Evolutionary conservation across 2,113 vertebrate species (phyloP), one percentile per base, ranked within the genome.

Genomic region (Hymenochirus boettgeri): DNA sequence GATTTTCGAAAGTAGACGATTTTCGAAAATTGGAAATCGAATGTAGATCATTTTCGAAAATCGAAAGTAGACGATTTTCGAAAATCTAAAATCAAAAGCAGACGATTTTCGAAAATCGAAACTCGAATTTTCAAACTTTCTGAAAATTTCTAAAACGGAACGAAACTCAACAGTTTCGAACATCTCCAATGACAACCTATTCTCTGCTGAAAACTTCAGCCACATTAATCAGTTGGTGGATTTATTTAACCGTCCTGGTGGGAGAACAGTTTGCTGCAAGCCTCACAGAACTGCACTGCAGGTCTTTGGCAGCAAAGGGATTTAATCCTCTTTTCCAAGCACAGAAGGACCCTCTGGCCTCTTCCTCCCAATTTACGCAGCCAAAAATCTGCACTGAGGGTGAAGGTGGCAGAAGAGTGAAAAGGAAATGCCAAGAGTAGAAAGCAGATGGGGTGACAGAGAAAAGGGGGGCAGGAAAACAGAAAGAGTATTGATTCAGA

Each of bases 321-420:
- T 48, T 21, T 48, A 37, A 45, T 60, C 47, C 26, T 57, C 27
- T 47, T 57, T 48, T 57, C 45, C 54, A 60, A 59, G 65, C 33
- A 65, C 53, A 53, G 56, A 60, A 21, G 24, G 46, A 60, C 52
- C 57, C 22, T 55, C 54, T 57, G 54, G 63, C 12, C 42, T 13
- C 48, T 51, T 66, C 31, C 64, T 58, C 51, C 55, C 63, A 26
- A 24, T 25, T 57, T 27, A 11, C 15, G 21, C 10, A 51, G 45
- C 55, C 64, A 58, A 24, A 58, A 66, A 58, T 58, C 23, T 51
- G 46, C 29, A 58, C 5, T 19, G 22, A 37, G 55, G 55, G 54
- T 66, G 55, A 66, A 66, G 55, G 64, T 66, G 64, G 55, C 55
- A 58, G 45, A 42, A 54, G 29, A 65, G 26, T 50, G 63, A 57